These are phyloP conservation scores for Onychomys arenicola DNA, from an alignment of 2,797 vertebrate genomes.

Conservation along the genomic window DNA sequence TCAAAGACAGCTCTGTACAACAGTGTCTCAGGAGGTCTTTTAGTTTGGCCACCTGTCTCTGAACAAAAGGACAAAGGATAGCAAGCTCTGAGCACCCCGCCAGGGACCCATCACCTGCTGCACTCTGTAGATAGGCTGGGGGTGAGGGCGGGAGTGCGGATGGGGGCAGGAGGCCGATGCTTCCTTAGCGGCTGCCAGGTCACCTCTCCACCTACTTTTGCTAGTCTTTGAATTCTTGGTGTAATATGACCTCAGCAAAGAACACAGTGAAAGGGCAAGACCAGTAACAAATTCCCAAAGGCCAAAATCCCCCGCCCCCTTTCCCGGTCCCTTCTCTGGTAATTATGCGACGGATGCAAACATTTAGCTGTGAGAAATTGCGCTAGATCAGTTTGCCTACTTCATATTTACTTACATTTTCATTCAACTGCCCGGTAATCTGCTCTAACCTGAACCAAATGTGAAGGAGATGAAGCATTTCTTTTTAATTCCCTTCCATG, in stretches of 20 bases:
- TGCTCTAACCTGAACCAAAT: neutral
- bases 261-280: neutral
- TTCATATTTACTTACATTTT: neutral
- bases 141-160: too few relatives aligned
- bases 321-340: neutral
- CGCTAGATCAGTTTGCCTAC: neutral
- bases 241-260: neutral
- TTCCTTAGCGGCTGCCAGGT: neutral
- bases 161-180: neutral
- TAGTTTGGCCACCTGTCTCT: neutral
- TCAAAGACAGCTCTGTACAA: neutral
- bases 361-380: neutral
- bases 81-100: neutral
- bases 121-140: neutral
- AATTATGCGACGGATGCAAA: neutral
- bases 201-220: neutral
- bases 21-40: neutral
- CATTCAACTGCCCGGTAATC: neutral
- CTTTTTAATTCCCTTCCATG: neutral
- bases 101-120: neutral
- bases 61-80: slow-evolving; percentile 11
- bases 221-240: neutral
- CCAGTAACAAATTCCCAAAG: neutral
- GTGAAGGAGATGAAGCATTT: neutral
- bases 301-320: neutral